Conservation (phyloP, 1,140 invertebrate species). For the Pseudomyrmex sp. region DNA sequence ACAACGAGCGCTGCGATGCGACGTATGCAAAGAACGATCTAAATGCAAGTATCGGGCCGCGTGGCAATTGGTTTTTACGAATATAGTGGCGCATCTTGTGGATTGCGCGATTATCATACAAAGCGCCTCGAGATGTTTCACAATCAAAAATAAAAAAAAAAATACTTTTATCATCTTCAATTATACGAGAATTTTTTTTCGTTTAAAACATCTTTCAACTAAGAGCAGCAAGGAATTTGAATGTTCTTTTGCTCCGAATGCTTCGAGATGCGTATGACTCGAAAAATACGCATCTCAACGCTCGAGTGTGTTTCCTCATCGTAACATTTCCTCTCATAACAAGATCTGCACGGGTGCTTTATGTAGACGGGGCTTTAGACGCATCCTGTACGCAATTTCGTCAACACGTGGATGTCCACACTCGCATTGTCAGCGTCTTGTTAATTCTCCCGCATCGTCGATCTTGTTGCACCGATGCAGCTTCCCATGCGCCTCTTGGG, state of each 20-base stretch:
- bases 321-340: slow-evolving; percentile 4
- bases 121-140: neutral
- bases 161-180: neutral
- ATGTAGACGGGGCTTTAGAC: slow-evolving; percentile 10
- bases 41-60: slow-evolving; percentile 10
- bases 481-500: slow-evolving; percentile 33
- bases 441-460: slow-evolving; percentile 57
- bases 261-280: neutral
- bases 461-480: slow-evolving; percentile 54
- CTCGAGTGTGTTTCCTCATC: neutral
- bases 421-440: slow-evolving; percentile 54
- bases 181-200: neutral
- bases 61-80: neutral
- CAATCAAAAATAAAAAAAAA: neutral
- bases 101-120: neutral
- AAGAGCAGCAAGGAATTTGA: neutral
- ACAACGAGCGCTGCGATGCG: slow-evolving; percentile 5
- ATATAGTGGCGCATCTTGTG: neutral
- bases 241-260: neutral
- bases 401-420: slow-evolving; percentile 29
- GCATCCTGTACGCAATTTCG: slow-evolving; percentile 8
- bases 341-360: neutral
- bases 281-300: neutral
- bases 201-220: neutral
- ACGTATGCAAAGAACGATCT: neutral